Conservation (phyloP, 1,140 invertebrate genomes). For the Penaeus japonicus region DNA sequence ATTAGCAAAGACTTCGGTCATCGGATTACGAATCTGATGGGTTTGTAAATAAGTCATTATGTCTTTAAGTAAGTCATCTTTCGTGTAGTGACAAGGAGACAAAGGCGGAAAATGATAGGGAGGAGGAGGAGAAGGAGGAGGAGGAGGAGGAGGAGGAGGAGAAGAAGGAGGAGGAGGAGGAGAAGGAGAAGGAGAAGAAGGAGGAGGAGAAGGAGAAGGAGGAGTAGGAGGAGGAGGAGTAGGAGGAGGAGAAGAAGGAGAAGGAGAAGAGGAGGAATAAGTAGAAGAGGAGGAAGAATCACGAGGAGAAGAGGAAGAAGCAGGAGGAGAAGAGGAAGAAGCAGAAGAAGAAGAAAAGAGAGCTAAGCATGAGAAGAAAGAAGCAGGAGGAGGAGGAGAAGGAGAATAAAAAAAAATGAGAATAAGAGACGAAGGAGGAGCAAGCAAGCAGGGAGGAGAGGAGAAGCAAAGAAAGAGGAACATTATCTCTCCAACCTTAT, state of each 20-base stretch:
- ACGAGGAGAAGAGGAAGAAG: background rate
- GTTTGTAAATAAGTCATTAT: no score
- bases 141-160: background rate
- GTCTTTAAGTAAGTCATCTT: no score
- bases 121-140: background rate
- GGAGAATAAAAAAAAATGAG: background rate
- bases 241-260: background rate
- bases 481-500: no score
- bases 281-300: background rate
- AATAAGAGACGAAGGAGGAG: background rate
- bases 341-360: background rate
- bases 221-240: background rate
- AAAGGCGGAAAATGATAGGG: background rate
- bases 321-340: background rate
- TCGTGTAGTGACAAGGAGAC: no score
- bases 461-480: background rate
- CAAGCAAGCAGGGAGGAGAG: background rate
- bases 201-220: background rate
- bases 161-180: background rate
- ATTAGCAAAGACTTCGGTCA: no score
- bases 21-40: no score
- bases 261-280: background rate
- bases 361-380: background rate
- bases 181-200: background rate
- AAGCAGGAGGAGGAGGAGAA: background rate